Evolutionary conservation across 2,797 vertebrate species (phyloP).

Genomic region (Hybognathus amarus): DNA sequence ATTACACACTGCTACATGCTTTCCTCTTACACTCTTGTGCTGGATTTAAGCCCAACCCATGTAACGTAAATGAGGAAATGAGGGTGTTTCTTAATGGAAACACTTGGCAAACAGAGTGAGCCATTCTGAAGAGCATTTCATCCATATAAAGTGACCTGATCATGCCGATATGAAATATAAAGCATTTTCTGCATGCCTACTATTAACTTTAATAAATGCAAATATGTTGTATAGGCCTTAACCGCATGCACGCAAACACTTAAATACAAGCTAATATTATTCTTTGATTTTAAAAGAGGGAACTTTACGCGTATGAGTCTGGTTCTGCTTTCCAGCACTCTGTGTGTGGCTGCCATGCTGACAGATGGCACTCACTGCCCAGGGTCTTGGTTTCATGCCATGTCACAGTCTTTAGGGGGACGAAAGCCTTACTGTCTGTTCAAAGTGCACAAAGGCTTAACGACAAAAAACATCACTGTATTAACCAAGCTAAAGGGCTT

Average conservation of each 20-base stretch:
- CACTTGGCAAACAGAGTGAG: slow-evolving; percentile 23
- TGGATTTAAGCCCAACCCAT: slow-evolving; percentile 14
- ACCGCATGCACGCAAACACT: background rate
- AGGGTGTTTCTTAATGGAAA: slow-evolving; percentile 37
- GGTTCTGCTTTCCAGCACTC: slow-evolving; percentile 21
- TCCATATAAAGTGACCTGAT: background rate
- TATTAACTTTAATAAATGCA: background rate
- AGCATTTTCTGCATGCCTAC: background rate
- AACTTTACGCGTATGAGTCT: slow-evolving; percentile 11
- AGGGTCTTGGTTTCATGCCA: slow-evolving; percentile 49
- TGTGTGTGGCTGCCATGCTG: slow-evolving; percentile 51
- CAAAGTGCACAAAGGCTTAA: slow-evolving; percentile 43
- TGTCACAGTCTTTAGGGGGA: slow-evolving; percentile 40
- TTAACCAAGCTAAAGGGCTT: slow-evolving; percentile 33
- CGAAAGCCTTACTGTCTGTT: slow-evolving; percentile 39
- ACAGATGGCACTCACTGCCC: slow-evolving; percentile 60
- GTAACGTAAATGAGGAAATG: slow-evolving; percentile 20
- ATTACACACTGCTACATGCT: slow-evolving; percentile 1
- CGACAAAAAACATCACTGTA: slow-evolving; percentile 24
- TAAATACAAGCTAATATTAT: slow-evolving; percentile 36
- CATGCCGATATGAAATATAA: background rate
- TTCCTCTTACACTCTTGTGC: slow-evolving; percentile 11
- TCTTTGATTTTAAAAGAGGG: slow-evolving; percentile 37
- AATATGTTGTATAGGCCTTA: background rate
- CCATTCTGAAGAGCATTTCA: slow-evolving; percentile 8